Conservation (phyloP, 2,113 vertebrate genomes). For the Pterocles gutturalis region DNA sequence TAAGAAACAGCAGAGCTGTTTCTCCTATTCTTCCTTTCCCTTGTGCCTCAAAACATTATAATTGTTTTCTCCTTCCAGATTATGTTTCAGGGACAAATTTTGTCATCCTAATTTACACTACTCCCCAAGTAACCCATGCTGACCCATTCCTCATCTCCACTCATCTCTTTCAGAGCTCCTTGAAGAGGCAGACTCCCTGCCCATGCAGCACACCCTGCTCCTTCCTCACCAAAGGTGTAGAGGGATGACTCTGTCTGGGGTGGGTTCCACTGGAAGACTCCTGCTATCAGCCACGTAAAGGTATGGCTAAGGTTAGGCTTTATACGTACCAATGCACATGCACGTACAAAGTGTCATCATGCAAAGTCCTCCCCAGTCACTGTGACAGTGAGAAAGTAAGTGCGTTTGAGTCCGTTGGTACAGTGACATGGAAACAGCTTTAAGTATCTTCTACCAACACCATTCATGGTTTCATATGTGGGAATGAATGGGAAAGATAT, state of each 20-base stretch:
- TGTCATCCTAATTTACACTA: accelerated
- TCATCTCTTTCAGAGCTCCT: not conserved
- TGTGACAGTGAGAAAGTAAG: accelerated
- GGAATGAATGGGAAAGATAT: not conserved
- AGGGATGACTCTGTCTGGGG: not conserved
- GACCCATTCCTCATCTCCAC: not conserved
- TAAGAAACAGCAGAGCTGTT: not conserved
- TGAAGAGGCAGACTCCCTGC: not conserved
- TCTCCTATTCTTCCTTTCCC: not conserved
- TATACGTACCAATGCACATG: accelerated
- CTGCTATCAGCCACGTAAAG: not conserved
- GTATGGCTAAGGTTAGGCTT: not conserved
- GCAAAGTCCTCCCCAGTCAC: not conserved
- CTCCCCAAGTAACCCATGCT: not conserved
- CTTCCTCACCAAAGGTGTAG: not conserved
- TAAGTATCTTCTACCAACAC: not conserved
- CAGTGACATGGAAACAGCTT: not conserved
- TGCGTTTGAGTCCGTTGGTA: not conserved
- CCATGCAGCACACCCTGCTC: accelerated
- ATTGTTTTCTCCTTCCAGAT: not conserved
- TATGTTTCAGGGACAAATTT: not conserved
- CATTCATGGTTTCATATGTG: accelerated
- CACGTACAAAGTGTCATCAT: accelerated
- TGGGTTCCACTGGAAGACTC: not conserved
- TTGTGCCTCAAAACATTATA: not conserved